Conservation (phyloP, 2,888 invertebrate species). For the Cataglyphis cursor region DNA sequence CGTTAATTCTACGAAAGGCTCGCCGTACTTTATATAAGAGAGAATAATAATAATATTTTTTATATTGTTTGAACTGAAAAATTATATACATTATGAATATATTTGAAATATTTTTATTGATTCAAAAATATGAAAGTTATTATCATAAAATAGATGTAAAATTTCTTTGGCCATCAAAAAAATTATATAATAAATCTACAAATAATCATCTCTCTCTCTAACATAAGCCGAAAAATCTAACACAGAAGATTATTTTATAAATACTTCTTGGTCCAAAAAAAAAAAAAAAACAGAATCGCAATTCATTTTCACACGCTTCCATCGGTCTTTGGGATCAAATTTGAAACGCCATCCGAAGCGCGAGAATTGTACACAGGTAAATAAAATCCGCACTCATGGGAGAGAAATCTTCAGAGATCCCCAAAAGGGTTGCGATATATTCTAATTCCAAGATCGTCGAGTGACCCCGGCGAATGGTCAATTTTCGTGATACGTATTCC, state of each 20-base stretch:
- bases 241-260: not conserved
- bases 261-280: not conserved
- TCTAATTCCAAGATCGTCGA: conserved; percentile 73
- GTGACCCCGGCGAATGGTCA: conserved; percentile 77
- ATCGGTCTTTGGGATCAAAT: not conserved
- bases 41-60: no score
- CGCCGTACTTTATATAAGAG: no score
- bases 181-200: not conserved
- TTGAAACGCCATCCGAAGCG: not conserved
- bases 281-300: no score
- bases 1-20: not conserved
- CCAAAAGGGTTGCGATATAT: conserved; percentile 67
- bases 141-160: not conserved
- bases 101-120: not conserved
- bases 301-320: conserved; percentile 28
- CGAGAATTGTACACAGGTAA: not conserved
- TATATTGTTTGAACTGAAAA: not conserved
- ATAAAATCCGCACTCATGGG: conserved; percentile 17
- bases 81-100: not conserved
- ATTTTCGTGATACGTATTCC: conserved; percentile 76
- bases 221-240: not conserved
- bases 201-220: not conserved
- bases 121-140: not conserved
- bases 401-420: conserved; percentile 34
- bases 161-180: not conserved